Conservation (phyloP, 2,113 vertebrate species). For the Tinamus guttatus region DNA sequence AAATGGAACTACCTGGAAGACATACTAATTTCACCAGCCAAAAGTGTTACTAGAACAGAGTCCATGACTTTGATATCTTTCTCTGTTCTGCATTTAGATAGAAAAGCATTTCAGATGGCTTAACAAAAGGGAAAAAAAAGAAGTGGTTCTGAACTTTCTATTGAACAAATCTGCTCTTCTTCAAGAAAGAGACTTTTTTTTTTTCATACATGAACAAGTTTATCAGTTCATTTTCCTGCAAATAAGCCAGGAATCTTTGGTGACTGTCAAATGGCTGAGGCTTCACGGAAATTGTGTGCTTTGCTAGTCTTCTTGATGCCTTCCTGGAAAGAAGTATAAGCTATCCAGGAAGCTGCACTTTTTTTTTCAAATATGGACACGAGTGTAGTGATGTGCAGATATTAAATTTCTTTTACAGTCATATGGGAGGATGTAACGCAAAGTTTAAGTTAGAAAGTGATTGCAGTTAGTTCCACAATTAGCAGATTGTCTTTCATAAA, state of each 20-base stretch:
- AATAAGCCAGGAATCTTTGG: background rate
- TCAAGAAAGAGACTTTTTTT: background rate
- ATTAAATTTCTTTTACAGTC: background rate
- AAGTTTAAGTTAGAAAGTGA: background rate
- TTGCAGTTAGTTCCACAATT: background rate
- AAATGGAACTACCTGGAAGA: background rate
- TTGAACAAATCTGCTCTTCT: background rate
- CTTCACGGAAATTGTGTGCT: background rate
- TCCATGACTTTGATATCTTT: background rate
- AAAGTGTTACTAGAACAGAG: background rate
- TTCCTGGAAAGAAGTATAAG: background rate
- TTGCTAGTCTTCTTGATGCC: background rate
- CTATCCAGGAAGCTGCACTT: background rate
- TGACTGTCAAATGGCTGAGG: background rate
- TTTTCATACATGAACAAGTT: background rate
- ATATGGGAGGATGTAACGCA: no score
- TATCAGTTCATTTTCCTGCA: background rate
- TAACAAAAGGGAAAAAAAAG: no score
- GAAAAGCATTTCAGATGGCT: background rate
- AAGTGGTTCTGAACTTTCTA: background rate
- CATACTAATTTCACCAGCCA: background rate
- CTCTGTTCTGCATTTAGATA: background rate
- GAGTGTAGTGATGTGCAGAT: background rate
- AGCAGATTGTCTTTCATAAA: background rate
- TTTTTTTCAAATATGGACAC: background rate